Percentiles rank a stretch among this genome's conserved stretches.
phyloP scores from a whole-genome alignment of 2,113 vertebrate genomes.

The Labeo rohita region DNA sequence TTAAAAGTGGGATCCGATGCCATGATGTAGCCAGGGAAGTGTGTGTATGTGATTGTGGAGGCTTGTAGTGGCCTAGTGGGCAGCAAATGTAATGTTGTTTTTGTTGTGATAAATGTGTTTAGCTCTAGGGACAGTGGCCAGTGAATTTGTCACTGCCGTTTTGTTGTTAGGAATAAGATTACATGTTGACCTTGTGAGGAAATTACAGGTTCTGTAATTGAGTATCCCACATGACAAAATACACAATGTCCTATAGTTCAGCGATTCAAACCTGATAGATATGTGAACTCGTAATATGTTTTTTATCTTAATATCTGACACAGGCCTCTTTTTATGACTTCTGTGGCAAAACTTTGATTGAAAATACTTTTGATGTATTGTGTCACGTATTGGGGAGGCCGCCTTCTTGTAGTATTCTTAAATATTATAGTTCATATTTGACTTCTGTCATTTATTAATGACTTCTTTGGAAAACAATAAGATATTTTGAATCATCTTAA shows the following conservation, averaged over 20 bases:
- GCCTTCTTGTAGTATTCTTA: not conserved
- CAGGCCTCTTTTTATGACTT: not conserved
- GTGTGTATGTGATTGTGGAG: slow-evolving; percentile 25
- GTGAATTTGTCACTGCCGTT: slow-evolving; percentile 41
- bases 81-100: slow-evolving; percentile 34
- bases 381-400: not conserved
- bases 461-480: not conserved
- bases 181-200: slow-evolving; percentile 40
- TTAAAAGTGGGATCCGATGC: slow-evolving; percentile 36
- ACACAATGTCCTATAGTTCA: not conserved
- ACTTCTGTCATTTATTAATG: not conserved
- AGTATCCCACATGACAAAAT: not conserved
- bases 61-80: slow-evolving; percentile 2
- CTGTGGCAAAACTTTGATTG: not conserved
- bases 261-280: not conserved
- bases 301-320: not conserved
- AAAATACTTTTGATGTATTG: not conserved
- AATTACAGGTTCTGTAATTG: slow-evolving; percentile 20
- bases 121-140: slow-evolving; percentile 8
- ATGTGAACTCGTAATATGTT: not conserved
- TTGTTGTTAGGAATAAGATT: slow-evolving; percentile 25
- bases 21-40: not conserved
- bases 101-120: slow-evolving; percentile 39
- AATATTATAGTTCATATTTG: not conserved
- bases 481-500: not conserved